Evolutionary conservation across 2,888 invertebrate species (phyloP).

Genomic region (Stenchaetothrips biformis): DNA sequence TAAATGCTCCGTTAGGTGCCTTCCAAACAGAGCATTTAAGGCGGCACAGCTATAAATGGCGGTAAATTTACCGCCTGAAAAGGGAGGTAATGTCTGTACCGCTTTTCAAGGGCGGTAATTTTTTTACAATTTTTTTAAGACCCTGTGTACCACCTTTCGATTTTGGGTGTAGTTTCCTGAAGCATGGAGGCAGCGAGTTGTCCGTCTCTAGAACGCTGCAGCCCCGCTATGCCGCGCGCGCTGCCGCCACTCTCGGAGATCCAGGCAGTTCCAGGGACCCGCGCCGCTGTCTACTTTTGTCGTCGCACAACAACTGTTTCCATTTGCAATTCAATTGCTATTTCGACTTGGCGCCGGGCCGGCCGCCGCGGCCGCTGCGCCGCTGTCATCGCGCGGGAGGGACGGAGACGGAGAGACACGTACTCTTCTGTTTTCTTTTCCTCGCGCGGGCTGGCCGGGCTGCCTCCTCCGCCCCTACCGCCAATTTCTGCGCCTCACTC

Average conservation of each 20-base stretch:
- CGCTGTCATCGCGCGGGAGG: neutral
- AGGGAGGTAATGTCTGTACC: too few relatives aligned
- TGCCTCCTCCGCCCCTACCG: neutral
- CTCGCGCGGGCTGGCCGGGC: neutral
- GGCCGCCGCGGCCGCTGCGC: neutral
- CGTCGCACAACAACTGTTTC: conserved; percentile 15
- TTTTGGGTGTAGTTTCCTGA: too few relatives aligned
- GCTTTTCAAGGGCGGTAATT: too few relatives aligned
- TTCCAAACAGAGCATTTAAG: too few relatives aligned
- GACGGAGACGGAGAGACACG: neutral
- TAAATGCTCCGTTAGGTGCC: too few relatives aligned
- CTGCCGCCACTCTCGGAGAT: conserved; percentile 1
- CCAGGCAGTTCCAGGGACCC: neutral
- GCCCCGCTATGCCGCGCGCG: neutral
- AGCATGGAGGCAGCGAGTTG: too few relatives aligned
- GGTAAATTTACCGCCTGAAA: too few relatives aligned
- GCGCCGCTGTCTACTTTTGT: neutral
- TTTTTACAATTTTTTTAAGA: too few relatives aligned
- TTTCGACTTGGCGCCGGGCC: neutral
- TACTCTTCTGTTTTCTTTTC: neutral
- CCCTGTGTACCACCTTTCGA: too few relatives aligned
- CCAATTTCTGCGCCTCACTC: neutral
- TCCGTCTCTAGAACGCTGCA: neutral
- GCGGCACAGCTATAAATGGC: too few relatives aligned
- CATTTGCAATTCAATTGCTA: conserved; percentile 25